Base-by-base conservation (phyloP, 2,113 vertebrate genomes). In the Bufo bufo region DNA sequence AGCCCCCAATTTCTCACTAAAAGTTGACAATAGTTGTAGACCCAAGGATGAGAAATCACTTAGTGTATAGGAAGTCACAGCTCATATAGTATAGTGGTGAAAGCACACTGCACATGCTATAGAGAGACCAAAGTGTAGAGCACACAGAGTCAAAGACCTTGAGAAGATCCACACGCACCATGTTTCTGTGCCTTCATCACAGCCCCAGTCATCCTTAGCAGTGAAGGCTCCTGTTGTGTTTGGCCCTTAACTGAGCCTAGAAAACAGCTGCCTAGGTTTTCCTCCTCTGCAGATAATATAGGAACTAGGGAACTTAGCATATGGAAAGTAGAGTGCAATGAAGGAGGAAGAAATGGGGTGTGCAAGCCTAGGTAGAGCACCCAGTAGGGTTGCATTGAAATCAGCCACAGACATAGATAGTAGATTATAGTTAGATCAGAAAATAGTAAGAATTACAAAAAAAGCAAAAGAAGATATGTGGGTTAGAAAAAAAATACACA, bases 151-250 rank as follows among this genome's bases (percentile, higher is more conserved):
- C 43, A 79, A 72, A 58, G n/a, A 72, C 69, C 56, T 50, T 59
- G 45, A 8, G 14, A 75, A 50, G 58, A 19, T 75, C 78, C 54
- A 43, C 90, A 96, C 96, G 93, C 96, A 96, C 96, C 96, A 90
- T 95, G 96, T 89, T 90, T 95, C 93, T 96, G 96, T 80, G 96
- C 95, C 94, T 95, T 96, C 92, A 95, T 94, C 91, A 97, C 94
- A 89, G 95, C 95, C 93, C 95, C 94, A 92, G 95, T 94, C 90
- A 93, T 92, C 89, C 89, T 77, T 84, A 93, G 92, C 6, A 93
- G 90, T 58, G 93, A 91, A 14, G 92, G 89, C 89, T 94, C 92
- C 87, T 50, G 86, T 78, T 91, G 90, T 79, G 59, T 13, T 86
- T 78, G 90, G 89, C 95, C 94, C 72, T 95, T 94, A 87, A 72